These are phyloP conservation scores for Elachura formosa DNA, from an alignment of 2,113 vertebrate genomes.

Conservation along the genomic window DNA sequence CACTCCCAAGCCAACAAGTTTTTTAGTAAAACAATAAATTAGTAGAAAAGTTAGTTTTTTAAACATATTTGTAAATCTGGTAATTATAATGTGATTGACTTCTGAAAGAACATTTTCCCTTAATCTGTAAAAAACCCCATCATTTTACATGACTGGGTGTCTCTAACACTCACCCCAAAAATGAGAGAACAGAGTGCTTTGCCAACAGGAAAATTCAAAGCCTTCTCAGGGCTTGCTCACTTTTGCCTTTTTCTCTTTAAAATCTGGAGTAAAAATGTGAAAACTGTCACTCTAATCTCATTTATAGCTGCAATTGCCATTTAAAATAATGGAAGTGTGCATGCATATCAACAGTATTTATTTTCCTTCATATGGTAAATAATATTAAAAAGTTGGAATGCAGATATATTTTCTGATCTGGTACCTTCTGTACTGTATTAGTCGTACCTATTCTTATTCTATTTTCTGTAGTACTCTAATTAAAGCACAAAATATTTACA, in stretches of 20 bases:
- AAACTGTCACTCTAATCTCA: neutral
- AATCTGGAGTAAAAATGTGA: neutral
- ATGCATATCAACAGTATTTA: neutral
- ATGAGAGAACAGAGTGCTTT: neutral
- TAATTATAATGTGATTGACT: neutral
- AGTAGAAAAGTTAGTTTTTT: neutral
- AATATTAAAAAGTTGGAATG: neutral
- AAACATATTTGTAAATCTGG: neutral
- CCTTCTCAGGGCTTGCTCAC: rapidly evolving
- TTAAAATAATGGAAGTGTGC: neutral
- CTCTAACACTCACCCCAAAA: neutral
- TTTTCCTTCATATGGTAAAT: neutral
- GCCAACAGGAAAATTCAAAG: neutral
- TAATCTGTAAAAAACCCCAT: neutral
- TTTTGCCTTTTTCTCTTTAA: neutral
- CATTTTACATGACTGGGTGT: neutral
- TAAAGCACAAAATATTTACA: neutral
- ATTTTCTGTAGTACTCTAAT: neutral
- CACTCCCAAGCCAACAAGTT: too few relatives aligned
- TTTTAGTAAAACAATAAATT: neutral
- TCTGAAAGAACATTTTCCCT: neutral
- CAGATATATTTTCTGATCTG: neutral
- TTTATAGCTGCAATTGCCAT: neutral
- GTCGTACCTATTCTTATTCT: neutral
- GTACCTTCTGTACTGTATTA: neutral